Evolutionary conservation across 2,888 invertebrate species (phyloP).

Genomic region (Machimus rusticus): DNA sequence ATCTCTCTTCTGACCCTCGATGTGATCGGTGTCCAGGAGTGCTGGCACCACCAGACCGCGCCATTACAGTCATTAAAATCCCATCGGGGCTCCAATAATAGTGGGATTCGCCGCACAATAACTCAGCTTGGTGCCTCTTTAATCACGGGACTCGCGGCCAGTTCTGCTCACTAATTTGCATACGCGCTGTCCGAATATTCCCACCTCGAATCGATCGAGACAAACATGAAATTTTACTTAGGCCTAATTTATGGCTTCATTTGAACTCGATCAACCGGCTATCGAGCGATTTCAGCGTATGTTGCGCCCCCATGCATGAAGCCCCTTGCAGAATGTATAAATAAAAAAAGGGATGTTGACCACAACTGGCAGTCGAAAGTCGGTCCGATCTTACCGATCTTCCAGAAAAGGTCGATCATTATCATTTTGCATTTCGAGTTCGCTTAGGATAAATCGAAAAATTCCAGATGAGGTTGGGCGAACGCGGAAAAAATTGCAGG

Average conservation of each 20-base stretch:
- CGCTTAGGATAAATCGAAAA: conserved; percentile 25
- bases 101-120: background rate
- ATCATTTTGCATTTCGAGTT: conserved; percentile 19
- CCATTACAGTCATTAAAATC: conserved; percentile 33
- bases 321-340: background rate
- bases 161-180: conserved; percentile 20
- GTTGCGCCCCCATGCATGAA: background rate
- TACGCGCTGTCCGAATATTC: conserved; percentile 18
- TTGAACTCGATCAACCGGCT: conserved; percentile 9
- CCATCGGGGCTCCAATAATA: background rate
- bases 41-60: background rate
- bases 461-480: background rate
- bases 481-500: background rate
- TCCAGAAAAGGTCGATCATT: conserved; percentile 2
- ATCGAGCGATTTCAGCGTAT: background rate
- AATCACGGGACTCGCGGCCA: background rate
- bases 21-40: background rate
- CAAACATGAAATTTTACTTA: conserved; percentile 41
- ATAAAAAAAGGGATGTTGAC: background rate
- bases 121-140: background rate
- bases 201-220: conserved; percentile 22
- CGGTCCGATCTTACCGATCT: background rate
- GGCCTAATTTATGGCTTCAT: conserved; percentile 37
- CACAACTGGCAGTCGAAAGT: background rate
- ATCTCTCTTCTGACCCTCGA: background rate